phyloP scores from a whole-genome alignment of 2,797 vertebrate species.

The Sus cebifrons region DNA sequence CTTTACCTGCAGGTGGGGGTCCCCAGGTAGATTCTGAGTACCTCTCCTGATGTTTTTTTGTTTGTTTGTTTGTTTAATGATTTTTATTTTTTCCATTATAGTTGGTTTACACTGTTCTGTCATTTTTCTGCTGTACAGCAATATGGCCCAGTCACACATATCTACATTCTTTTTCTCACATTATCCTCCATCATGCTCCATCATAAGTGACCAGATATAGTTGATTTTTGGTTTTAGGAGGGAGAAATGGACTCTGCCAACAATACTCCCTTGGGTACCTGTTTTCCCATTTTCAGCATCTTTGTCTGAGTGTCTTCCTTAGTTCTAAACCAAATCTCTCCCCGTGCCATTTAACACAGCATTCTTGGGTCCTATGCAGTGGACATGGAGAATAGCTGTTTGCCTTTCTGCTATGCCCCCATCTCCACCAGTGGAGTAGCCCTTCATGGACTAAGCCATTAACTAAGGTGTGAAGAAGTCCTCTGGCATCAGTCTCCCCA shows the following conservation, averaged over 20 bases:
- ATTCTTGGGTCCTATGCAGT: background rate
- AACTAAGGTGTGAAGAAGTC: too few relatives aligned
- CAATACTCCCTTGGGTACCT: background rate
- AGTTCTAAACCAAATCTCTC: background rate
- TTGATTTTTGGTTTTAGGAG: background rate
- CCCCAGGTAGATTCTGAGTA: rapidly evolving
- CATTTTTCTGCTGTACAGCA: too few relatives aligned
- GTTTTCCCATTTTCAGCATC: background rate
- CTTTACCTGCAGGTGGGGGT: background rate
- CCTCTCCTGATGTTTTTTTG: background rate
- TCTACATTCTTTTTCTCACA: too few relatives aligned
- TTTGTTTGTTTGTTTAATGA: too few relatives aligned
- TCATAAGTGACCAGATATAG: too few relatives aligned
- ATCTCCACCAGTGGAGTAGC: rapidly evolving
- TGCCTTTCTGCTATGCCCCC: rapidly evolving
- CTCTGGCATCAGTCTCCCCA: background rate
- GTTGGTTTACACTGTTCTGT: too few relatives aligned
- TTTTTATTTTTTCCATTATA: too few relatives aligned
- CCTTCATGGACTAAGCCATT: background rate
- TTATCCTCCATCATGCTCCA: too few relatives aligned
- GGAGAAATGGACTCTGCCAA: background rate
- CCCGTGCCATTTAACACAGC: background rate
- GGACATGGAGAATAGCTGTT: background rate
- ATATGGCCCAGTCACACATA: too few relatives aligned
- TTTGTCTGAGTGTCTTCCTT: background rate